Evolutionary conservation across 2,797 vertebrate genomes (phyloP), one percentile per base, ranked within the genome.

Genomic region (Aeoliscus strigatus): DNA sequence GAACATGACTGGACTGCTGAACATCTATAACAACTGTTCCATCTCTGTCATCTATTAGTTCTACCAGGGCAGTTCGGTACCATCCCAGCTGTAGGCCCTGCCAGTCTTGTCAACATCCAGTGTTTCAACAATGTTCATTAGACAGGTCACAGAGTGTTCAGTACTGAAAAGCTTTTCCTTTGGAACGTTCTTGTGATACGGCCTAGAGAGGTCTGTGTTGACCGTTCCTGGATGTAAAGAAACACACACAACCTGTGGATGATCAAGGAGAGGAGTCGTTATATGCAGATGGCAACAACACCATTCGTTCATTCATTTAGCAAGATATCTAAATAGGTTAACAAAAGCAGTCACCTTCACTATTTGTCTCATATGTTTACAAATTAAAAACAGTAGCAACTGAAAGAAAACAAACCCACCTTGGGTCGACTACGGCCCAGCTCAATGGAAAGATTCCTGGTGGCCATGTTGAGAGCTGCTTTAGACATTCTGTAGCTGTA

Each of bases 391-490:
- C 6, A 3, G 8, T 14, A 21, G n/a, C n/a, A n/a, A n/a, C n/a
- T n/a, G n/a, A n/a, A n/a, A n/a, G n/a, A n/a, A n/a, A n/a, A n/a
- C 8, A 27, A 14, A 37, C 38, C 54, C 15, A 85, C 75, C 49
- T 79, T 82, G 15, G 75, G 74, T 27, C 77, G 78, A 54, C 73
- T 56, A 51, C 73, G 72, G 10, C 75, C 62, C 56, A 86, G 62
- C 73, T 88, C 80, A 64, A 83, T 85, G 11, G 85, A 88, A 39
- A 87, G 64, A 66, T 87, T 91, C 53, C 59, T 85, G 6, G 70
- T 89, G 3, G 84, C 79, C 84, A 86, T 77, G 72, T 90, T 90
- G 17, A 90, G 82, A 17, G 82, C 85, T 51, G 77, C 77, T 81
- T 88, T 85, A 51, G 82, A 88, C 70, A 87, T 72, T 18, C 83